Evolutionary conservation across 2,888 invertebrate genomes (phyloP).

Genomic region (Blomia tropicalis): DNA sequence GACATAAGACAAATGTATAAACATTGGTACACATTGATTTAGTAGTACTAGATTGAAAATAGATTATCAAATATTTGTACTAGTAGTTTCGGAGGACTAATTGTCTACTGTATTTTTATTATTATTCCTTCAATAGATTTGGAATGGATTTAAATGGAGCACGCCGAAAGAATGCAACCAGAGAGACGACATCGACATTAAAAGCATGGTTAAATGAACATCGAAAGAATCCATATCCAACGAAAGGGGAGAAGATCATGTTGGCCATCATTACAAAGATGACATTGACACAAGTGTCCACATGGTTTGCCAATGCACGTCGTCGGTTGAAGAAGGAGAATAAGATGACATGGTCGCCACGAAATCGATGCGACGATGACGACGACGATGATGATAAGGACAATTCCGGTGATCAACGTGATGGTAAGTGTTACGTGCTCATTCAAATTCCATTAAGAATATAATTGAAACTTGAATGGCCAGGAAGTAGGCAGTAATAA

Average conservation of each 20-base stretch:
- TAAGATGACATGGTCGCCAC: slow-evolving; percentile 98
- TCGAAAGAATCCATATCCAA: slow-evolving; percentile 97
- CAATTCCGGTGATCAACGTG: slow-evolving; percentile 6
- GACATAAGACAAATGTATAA: too few species aligned
- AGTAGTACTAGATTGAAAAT: too few species aligned
- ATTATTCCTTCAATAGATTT: too few species aligned
- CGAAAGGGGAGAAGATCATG: slow-evolving; percentile 98
- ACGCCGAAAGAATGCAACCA: slow-evolving; percentile 89
- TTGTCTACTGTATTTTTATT: too few species aligned
- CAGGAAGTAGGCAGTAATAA: background rate
- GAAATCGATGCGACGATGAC: slow-evolving; percentile 81
- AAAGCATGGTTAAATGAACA: slow-evolving; percentile 98
- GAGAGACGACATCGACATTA: slow-evolving; percentile 92
- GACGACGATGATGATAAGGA: slow-evolving; percentile 42
- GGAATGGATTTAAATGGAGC: slow-evolving; percentile 89
- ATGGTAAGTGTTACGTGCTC: slow-evolving; percentile 8
- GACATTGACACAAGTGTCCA: slow-evolving; percentile 71
- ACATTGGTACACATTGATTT: too few species aligned
- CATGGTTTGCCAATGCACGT: slow-evolving; percentile 46
- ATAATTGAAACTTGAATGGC: background rate
- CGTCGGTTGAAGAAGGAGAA: slow-evolving; percentile 57
- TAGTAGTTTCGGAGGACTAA: background rate
- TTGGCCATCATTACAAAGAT: slow-evolving; percentile 96
- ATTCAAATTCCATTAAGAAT: too few species aligned
- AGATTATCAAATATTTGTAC: too few species aligned